A percentile compares a stretch with the other conserved stretches of the same genome.
Evolutionary conservation across 2,797 vertebrate genomes (phyloP).

Genomic region (Enteromius mattozi): DNA sequence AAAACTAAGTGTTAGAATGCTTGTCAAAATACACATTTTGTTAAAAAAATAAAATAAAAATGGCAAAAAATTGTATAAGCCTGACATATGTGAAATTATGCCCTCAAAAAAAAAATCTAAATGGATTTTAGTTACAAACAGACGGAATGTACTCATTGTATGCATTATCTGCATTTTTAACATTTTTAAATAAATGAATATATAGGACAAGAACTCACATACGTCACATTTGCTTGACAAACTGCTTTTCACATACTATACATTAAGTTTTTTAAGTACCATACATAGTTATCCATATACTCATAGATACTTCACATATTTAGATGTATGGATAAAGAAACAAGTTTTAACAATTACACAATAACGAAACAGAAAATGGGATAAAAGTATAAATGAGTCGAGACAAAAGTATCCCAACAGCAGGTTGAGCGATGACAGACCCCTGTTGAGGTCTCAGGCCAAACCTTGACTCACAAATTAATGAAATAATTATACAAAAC

Average conservation of each 20-base stretch:
- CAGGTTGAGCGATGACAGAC: background rate
- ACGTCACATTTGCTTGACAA: background rate
- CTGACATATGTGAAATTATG: background rate
- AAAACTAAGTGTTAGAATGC: too few species aligned
- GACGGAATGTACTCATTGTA: background rate
- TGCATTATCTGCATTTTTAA: background rate
- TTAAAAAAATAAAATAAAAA: background rate
- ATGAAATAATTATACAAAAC: conserved; percentile 36
- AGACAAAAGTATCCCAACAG: background rate
- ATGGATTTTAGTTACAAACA: background rate
- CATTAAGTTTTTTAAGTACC: background rate
- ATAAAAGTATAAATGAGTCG: background rate
- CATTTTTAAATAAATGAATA: background rate
- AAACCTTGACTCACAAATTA: conserved; percentile 12
- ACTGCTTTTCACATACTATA: background rate
- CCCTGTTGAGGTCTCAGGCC: conserved; percentile 10
- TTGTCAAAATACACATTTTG: background rate
- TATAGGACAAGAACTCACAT: background rate
- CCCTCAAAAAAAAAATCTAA: background rate
- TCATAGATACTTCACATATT: background rate
- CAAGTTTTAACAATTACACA: background rate
- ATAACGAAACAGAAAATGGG: background rate
- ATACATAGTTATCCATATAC: background rate
- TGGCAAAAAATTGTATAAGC: too few species aligned
- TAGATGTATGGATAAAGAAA: background rate